Percentiles rank a stretch among this genome's conserved stretches.
phyloP scores from a whole-genome alignment of 2,113 vertebrate genomes.

The Engystomops pustulosus region DNA sequence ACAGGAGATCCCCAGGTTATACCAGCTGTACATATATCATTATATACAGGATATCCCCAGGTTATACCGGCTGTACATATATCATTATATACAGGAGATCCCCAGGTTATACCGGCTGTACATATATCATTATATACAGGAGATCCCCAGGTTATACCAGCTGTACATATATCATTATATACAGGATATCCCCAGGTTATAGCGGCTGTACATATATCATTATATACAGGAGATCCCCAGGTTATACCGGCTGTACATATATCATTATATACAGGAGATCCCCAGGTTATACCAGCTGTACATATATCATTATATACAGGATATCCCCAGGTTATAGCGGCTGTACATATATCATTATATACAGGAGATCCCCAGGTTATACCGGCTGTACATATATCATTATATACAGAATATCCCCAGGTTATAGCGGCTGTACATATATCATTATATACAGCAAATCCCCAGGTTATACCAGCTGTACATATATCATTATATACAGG shows the following conservation, averaged over 20 bases:
- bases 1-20: conserved; percentile 3
- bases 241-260: conserved; percentile 5
- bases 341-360: conserved; percentile 1
- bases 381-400: neutral
- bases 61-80: conserved; percentile 5
- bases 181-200: conserved; percentile 3
- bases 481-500: no score
- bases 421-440: conserved; percentile 1
- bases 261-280: neutral
- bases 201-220: neutral
- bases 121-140: no score
- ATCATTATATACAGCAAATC: neutral
- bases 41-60: no score
- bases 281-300: neutral
- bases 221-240: no score
- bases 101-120: neutral
- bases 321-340: neutral
- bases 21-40: neutral
- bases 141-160: conserved; percentile 2
- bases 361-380: conserved; percentile 3
- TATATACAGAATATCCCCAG: no score
- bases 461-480: neutral
- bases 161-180: conserved; percentile 1
- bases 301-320: no score
- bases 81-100: neutral